Evolutionary conservation across 2,113 vertebrate species (phyloP).

Genomic region (Craseonycteris thonglongyai): DNA sequence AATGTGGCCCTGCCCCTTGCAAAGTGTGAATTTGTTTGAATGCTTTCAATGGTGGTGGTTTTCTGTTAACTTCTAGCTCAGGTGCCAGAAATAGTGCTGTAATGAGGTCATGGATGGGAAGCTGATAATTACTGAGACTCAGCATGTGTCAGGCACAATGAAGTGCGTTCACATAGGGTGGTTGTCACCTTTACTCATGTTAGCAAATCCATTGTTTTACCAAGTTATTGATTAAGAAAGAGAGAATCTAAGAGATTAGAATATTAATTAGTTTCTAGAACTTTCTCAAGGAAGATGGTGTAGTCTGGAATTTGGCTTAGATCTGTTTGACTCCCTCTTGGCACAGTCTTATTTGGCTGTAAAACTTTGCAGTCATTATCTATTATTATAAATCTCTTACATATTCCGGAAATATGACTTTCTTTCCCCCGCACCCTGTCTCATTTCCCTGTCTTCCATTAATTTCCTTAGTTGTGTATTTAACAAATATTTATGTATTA

Average conservation of each 20-base stretch:
- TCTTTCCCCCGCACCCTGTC: not conserved
- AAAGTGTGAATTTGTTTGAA: not conserved
- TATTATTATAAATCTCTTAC: not conserved
- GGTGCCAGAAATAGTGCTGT: not conserved
- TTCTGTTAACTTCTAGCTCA: not conserved
- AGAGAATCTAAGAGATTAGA: not conserved
- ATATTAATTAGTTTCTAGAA: not conserved
- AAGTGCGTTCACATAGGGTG: not conserved
- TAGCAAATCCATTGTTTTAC: not conserved
- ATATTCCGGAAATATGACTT: not conserved
- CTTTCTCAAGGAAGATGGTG: not conserved
- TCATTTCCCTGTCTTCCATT: not conserved
- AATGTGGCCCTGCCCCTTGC: accelerated
- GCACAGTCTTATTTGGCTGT: not conserved
- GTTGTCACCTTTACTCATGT: not conserved
- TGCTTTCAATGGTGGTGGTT: not conserved
- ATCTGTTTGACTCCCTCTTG: not conserved
- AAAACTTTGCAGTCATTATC: not conserved
- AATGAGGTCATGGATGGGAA: not conserved
- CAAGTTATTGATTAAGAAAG: not conserved
- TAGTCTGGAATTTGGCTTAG: not conserved
- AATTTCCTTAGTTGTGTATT: not conserved
- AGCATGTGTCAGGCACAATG: not conserved
- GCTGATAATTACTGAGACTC: not conserved
- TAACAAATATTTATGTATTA: not conserved